These are phyloP conservation scores for Netelia virgata DNA, from an alignment of 2,888 invertebrate genomes.

Conservation along the genomic window DNA sequence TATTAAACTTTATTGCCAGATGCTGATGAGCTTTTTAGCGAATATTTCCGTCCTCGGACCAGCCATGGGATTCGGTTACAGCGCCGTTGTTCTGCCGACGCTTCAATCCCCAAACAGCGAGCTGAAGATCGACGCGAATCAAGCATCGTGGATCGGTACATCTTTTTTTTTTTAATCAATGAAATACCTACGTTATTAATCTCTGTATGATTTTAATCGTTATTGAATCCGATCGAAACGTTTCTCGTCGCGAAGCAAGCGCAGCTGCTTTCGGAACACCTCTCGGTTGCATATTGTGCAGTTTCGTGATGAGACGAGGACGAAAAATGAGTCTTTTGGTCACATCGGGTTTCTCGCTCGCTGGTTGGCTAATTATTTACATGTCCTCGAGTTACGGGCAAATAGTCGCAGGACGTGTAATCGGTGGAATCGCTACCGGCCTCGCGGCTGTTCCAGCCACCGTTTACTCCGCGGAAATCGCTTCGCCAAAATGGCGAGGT, in stretches of 20 bases:
- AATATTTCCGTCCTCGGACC: conserved; percentile 86
- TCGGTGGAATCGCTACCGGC: conserved; percentile 86
- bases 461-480: conserved; percentile 86
- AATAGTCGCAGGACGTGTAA: conserved; percentile 85
- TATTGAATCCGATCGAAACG: background rate
- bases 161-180: background rate
- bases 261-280: conserved; percentile 86
- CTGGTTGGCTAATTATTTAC: conserved; percentile 86
- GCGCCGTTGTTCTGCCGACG: conserved; percentile 86
- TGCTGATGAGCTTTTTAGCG: conserved; percentile 85
- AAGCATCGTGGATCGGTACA: conserved; percentile 88
- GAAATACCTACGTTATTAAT: background rate
- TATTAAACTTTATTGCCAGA: conserved; percentile 76
- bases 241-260: conserved; percentile 84
- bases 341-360: conserved; percentile 85
- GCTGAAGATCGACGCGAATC: conserved; percentile 80
- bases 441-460: conserved; percentile 86
- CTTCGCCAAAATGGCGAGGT: conserved; percentile 84
- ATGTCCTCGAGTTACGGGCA: conserved; percentile 82
- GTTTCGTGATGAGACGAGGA: conserved; percentile 86
- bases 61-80: conserved; percentile 87
- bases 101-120: conserved; percentile 79
- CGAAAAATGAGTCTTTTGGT: conserved; percentile 85
- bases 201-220: background rate
- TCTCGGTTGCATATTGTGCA: conserved; percentile 86